These are phyloP conservation scores for Carcina quercana DNA, from an alignment of 2,888 invertebrate genomes.

Conservation along the genomic window DNA sequence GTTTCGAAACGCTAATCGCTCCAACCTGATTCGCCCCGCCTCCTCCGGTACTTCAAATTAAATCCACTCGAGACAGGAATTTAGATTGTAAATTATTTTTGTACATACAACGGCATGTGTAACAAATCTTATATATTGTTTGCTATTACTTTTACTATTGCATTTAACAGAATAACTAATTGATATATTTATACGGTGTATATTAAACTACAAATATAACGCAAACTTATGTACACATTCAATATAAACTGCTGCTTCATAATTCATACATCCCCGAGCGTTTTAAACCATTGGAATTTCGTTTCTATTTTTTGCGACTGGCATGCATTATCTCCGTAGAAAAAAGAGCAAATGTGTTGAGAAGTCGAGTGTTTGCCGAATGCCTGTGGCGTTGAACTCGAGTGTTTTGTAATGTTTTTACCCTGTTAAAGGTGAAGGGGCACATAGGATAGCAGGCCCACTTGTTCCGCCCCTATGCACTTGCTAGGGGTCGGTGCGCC, in stretches of 20 bases:
- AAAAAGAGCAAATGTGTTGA: slow-evolving; percentile 15
- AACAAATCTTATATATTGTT: no score
- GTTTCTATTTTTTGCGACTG: slow-evolving; percentile 1
- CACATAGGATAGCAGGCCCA: slow-evolving; percentile 31
- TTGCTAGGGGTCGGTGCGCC: slow-evolving; percentile 54
- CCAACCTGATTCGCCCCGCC: background rate
- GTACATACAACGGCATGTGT: no score
- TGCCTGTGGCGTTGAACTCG: slow-evolving; percentile 18
- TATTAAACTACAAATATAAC: no score
- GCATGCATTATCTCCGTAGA: no score
- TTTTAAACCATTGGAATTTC: background rate
- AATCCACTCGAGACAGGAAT: background rate
- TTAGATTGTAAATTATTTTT: slow-evolving; percentile 1
- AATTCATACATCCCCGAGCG: no score
- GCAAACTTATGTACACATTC: no score
- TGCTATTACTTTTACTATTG: no score
- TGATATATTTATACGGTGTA: no score
- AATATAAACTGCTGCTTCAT: no score
- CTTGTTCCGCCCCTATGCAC: slow-evolving; percentile 73
- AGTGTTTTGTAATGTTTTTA: slow-evolving; percentile 10
- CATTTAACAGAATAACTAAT: no score
- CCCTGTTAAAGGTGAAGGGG: slow-evolving; percentile 9
- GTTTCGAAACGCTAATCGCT: background rate
- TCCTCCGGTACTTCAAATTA: background rate
- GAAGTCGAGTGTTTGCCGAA: slow-evolving; percentile 15